Percentiles rank a stretch among this genome's conserved stretches.
Conservation (phyloP, 1,140 invertebrate genomes). For the Microplitis demolitor region DNA sequence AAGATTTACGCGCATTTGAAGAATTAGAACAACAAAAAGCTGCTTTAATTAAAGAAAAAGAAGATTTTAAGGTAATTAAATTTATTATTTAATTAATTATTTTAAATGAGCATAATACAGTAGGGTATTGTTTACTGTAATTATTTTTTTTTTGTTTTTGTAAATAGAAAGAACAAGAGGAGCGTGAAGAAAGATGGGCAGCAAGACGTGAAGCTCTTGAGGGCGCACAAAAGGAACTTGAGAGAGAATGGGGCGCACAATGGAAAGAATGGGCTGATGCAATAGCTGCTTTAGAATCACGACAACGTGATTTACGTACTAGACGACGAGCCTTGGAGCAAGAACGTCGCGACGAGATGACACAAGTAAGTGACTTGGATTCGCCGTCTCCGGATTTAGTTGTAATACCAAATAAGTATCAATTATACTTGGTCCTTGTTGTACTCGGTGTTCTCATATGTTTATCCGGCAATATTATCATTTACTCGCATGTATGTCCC, state of each 20-base stretch:
- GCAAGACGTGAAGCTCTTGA: conserved; percentile 58
- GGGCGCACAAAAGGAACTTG: conserved; percentile 60
- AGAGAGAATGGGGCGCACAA: conserved; percentile 61
- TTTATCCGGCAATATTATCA: conserved; percentile 61
- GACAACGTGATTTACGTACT: conserved; percentile 58
- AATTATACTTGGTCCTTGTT: conserved; percentile 58
- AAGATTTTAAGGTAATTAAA: conserved; percentile 57
- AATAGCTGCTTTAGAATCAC: conserved; percentile 53
- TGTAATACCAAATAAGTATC: conserved; percentile 56
- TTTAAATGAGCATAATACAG: neutral
- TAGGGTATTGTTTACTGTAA: neutral
- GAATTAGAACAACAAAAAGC: conserved; percentile 61
- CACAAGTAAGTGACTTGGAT: conserved; percentile 61
- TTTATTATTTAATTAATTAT: conserved; percentile 40
- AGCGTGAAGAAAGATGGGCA: conserved; percentile 62
- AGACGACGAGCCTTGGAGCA: conserved; percentile 56
- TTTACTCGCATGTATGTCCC: conserved; percentile 60
- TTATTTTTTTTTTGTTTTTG: conserved; percentile 1
- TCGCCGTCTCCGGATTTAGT: conserved; percentile 52
- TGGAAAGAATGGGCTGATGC: conserved; percentile 60
- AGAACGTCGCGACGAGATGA: conserved; percentile 62
- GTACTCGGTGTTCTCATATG: conserved; percentile 59
- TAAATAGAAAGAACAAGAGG: conserved; percentile 58
- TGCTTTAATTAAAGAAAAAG: conserved; percentile 57
- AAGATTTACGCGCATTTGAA: conserved; percentile 56